Base-by-base conservation (phyloP, 53 echinoderm and acorn worm species). In the Holothuria scabra region DNA sequence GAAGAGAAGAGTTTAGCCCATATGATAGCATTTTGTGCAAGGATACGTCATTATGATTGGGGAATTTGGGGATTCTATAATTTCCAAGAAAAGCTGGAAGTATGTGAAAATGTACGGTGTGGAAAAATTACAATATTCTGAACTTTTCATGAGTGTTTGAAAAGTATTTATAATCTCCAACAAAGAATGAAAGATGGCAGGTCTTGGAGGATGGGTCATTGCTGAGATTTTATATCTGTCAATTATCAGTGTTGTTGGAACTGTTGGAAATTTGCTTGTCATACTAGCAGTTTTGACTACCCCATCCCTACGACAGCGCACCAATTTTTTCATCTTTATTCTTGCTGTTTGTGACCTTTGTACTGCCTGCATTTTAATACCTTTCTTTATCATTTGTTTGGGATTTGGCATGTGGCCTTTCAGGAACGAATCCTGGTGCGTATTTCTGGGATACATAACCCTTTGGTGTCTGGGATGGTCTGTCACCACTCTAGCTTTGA, bases 211-310 rank as follows among this genome's bases (percentile, higher is more conserved):
- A 13, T 65, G 86, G 80, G 65, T 82, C 24, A 30, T 91, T 34
- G 33, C 91, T 4, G 87, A 95, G 29, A 75, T 91, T 3, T 23
- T 76, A n/a, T 94, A 87, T 30, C 89, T 97, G 26, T 28, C 35
- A 38, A 8, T 91, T 7, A 76, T 97, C n/a, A 74, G 69, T 34
- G 28, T 87, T 21, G 79, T 80, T 20, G 97, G 97, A 41, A 88
- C 89, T 34, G 84, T 92, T 56, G 97, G 97, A 49, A 97, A 97
- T 84, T 23, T 86, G 19, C 74, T 97, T 20, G 82, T 97, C 52
- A 97, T 97, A 38, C 82, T 87, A 4, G 94, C 97, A 19, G 89
- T 97, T 13, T 52, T 86, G 33, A 74, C 80, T 19, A 89, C 90
- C 26, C 84, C 92, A 2, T 55, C 87, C 25, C 80, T 97, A 12